Evolutionary conservation across 2,888 invertebrate genomes (phyloP).

Genomic region (Ditula angustiorana): DNA sequence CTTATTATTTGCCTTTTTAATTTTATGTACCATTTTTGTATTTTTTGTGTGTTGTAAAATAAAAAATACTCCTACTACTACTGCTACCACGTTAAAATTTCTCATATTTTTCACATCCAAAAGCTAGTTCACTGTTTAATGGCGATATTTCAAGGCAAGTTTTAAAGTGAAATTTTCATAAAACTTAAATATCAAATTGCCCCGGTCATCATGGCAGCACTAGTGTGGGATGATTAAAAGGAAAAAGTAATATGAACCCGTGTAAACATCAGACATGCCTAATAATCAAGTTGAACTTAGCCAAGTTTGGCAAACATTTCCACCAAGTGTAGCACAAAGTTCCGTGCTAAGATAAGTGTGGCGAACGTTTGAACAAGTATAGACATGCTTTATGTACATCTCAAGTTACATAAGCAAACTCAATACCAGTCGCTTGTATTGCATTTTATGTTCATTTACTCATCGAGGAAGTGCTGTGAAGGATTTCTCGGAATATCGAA

Average conservation of each 20-base stretch:
- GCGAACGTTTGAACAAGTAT: neutral
- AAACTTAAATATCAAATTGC: neutral
- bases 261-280: neutral
- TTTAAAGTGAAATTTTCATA: too few relatives aligned
- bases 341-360: neutral
- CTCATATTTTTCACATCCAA: too few relatives aligned
- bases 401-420: slow-evolving; percentile 27
- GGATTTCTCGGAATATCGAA: slow-evolving; percentile 6
- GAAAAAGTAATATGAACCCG: neutral
- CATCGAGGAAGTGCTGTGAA: neutral
- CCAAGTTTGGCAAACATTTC: neutral
- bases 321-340: neutral
- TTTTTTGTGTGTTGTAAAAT: too few relatives aligned
- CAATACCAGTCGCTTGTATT: slow-evolving; percentile 14
- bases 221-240: neutral
- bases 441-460: slow-evolving; percentile 10
- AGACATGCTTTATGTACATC: neutral
- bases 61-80: too few relatives aligned
- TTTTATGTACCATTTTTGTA: too few relatives aligned
- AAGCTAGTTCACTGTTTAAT: too few relatives aligned
- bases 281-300: neutral
- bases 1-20: too few relatives aligned
- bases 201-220: neutral
- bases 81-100: too few relatives aligned
- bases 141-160: too few relatives aligned